Base-by-base conservation (phyloP, 2,888 invertebrate genomes). In the Sinhomidia bicolor region DNA sequence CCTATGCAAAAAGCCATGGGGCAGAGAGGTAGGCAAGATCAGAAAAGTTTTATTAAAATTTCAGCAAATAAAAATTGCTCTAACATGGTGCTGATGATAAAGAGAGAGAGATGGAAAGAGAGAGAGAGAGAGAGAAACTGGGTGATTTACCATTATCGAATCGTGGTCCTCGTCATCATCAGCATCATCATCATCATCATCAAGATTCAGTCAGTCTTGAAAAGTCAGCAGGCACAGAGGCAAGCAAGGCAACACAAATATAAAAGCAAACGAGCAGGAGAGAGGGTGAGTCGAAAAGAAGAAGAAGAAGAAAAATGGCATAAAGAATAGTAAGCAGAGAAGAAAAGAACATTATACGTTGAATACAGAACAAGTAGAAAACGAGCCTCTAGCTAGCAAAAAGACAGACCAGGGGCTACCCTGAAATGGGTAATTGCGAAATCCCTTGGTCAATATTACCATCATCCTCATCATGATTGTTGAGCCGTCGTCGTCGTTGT, bases 391-490 rank as follows among this genome's bases (percentile, higher is more conserved):
- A 74, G 44, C 62, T 3, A 36, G 36, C 36, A 7, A 36, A 36
- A 36, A 36, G 36, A 7, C 57, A 20, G 57, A 88, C 65, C 68
- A 85, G 89, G 81, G 83, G 89, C 81, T 89, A 80, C 85, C 89
- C 89, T 89, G 89, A 89, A 89, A 89, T 85, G 84, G 85, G 85
- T 89, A 85, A 85, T 89, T 89, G 89, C 89, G 89, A 89, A 89
- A 89, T 89, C 85, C 85, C 80, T 89, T 81, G 71, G 51, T 88
- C 76, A 83, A 74, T 80, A 80, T 51, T 54, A 81, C 36, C 54
- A 51, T 83, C 88, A 79, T 68, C 76, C 60, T 71, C 80, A 86
- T 47, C 74, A 78, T 84, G 60, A 32, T 84, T 47, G 29, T 65
- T 65, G 32, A 9, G 65, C 65, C 65, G 65, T 57, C 54, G 54